Evolutionary conservation across 2,113 vertebrate species (phyloP), one percentile per base, ranked within the genome.

Genomic region (Cynocephalus volans): DNA sequence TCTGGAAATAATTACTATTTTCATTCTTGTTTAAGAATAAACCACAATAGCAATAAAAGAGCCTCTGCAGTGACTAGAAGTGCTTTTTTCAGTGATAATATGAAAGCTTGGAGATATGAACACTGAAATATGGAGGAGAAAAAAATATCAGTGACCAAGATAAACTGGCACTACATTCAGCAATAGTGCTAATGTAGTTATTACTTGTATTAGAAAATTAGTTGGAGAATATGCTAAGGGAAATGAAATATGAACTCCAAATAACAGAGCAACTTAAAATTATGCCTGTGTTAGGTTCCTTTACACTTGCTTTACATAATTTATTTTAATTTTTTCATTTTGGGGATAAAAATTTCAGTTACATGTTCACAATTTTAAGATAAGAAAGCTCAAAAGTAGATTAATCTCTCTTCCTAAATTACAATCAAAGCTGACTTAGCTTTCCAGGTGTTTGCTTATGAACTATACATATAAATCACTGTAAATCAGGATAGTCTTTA

Each of bases 381-480:
- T 31, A 80, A 92, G 12, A 88, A 96, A 93, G 65, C 0, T 10
- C 26, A 84, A 81, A 95, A 52, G 41, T 60, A 82, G n/a, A 93
- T 83, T 54, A 79, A 7, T 58, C 64, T 31, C 24, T 92, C 36
- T 94, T 76, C 10, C 36, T 45, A 81, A 94, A 94, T 96, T 88
- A 83, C 5, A 93, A 58, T 96, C 75, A 96, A 83, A 52, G 13
- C 17, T n/a, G 86, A 84, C 52, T 70, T 81, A 95, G 31, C 18
- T 93, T 87, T 94, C 81, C 91, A 93, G 77, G 91, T 96, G 56
- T 94, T 94, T 88, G 62, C 69, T 93, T 70, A 69, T 82, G 62
- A 72, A 14, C 60, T 90, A 9, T 24, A 64, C 84, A 60, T 92
- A 58, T 24, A 90, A 96, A 67, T 95, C 13, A 92, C 28, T 80